Evolutionary conservation across 2,113 vertebrate species (phyloP), one percentile per base, ranked within the genome.

Genomic region (Paradoxurus hermaphroditus): DNA sequence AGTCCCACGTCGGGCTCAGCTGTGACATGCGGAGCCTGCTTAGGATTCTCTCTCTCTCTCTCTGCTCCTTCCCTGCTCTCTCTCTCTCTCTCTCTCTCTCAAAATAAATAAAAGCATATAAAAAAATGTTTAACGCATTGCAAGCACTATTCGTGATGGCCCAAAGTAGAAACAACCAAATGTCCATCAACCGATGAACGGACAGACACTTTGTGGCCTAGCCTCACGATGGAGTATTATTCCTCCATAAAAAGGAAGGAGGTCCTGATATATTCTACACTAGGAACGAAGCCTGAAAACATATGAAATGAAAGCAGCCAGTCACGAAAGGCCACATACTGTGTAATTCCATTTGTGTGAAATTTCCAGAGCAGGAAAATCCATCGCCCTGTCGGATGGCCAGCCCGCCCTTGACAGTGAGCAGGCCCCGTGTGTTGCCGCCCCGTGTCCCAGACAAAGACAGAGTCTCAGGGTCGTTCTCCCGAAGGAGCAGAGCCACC

Each of bases 361-460:
- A 78, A 44, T 36, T 31, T 56, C 53, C 10, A 34, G 36, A 79
- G 65, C 21, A 44, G 34, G 29, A 12, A 19, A 63, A 73, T 63
- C 51, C 6, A 1, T 46, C 9, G 3, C 44, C 23, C 4, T 11
- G 51, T 15, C 0, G 6, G 15, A 23, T 19, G 39, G 49, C 18
- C n/a, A n/a, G n/a, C n/a, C n/a, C n/a, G n/a, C n/a, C n/a, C n/a
- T n/a, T n/a, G n/a, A n/a, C n/a, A n/a, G n/a, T n/a, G n/a, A n/a
- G n/a, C n/a, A n/a, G n/a, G n/a, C n/a, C n/a, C n/a, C n/a, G n/a
- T n/a, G n/a, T n/a, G n/a, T n/a, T n/a, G n/a, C n/a, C 78, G 8
- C 34, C 29, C 59, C 23, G 29, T 49, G 23, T 21, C 53, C 16
- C 34, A 46, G 31, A 72, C 4, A 16, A 63, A 39, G 41, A 31